Evolutionary conservation across 2,113 vertebrate species (phyloP), one percentile per base, ranked within the genome.

Genomic region (Chamaea fasciata): DNA sequence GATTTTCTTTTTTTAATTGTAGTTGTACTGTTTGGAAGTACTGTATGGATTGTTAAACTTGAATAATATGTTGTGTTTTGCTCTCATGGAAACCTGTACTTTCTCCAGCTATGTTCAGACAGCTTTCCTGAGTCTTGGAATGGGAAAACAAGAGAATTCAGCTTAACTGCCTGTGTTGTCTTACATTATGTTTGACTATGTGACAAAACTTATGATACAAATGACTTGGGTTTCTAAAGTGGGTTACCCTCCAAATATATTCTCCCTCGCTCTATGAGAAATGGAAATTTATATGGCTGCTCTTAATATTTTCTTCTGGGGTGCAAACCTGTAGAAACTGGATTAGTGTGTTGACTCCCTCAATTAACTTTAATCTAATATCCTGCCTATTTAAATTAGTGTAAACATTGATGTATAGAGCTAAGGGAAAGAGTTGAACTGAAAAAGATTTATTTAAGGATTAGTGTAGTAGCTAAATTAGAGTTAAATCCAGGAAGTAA

Each of bases 371-470:
- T 98, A 97, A 97, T 97, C 95, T 97, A 97, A 98, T 97, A 97
- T 98, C 97, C 97, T 97, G 97, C 92, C 96, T 90, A 96, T 97
- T 97, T 96, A 96, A 96, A 97, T 97, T 92, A 96, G 88, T 96
- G 95, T 97, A 97, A 97, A 97, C 96, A 97, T 88, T 96, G 80
- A 87, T 81, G 76, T 89, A 95, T 95, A 96, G 93, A 89, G 94
- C 91, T 97, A 95, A 92, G 90, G 91, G 76, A 95, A 96, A 82
- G 94, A 96, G 93, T 53, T 94, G 96, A 97, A 95, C 94, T 91
- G 96, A 94, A 97, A 96, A 97, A 94, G 96, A 97, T 97, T 97
- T 97, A 97, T 97, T 96, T 97, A 97, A 97, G 97, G 97, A 97
- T 97, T 97, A 97, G 90, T 77, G 83, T 93, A 94, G 97, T 95